A percentile compares a stretch with the other conserved stretches of the same genome.
These are phyloP conservation scores for Cheilosia urbana DNA, from an alignment of 2,888 invertebrate genomes.

Conservation along the genomic window DNA sequence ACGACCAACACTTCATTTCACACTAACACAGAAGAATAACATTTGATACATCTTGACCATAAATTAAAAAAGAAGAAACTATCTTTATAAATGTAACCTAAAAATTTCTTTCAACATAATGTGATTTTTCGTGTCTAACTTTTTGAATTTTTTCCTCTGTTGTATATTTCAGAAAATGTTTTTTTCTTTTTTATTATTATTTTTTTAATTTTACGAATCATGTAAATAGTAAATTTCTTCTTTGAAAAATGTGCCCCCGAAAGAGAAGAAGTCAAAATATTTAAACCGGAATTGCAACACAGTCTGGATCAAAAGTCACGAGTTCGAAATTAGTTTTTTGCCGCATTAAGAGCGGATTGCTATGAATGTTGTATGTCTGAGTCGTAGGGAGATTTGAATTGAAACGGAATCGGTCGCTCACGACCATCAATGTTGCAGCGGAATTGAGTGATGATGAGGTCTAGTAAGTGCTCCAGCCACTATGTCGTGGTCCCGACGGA, in stretches of 20 bases:
- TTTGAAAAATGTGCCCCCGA: constrained; percentile 54
- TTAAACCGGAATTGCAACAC: constrained; percentile 20
- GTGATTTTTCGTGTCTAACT: constrained; percentile 20
- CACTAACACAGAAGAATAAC: constrained; percentile 71
- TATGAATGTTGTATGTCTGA: too few species aligned
- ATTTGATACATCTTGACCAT: constrained; percentile 69
- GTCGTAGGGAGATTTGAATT: too few species aligned
- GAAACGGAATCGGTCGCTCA: too few species aligned
- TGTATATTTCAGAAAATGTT: neutral
- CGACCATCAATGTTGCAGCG: too few species aligned
- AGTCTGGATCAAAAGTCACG: constrained; percentile 35
- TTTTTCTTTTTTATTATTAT: neutral
- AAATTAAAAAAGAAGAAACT: constrained; percentile 56
- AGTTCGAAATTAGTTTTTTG: neutral
- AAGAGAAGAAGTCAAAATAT: constrained; percentile 37
- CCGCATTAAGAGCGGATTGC: too few species aligned
- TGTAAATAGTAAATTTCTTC: constrained; percentile 61
- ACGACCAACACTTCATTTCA: constrained; percentile 77
- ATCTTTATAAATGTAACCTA: constrained; percentile 43
- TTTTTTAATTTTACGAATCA: constrained; percentile 22
- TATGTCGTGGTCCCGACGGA: too few species aligned
- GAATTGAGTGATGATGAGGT: too few species aligned
- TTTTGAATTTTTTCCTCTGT: neutral
- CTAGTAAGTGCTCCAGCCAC: too few species aligned
- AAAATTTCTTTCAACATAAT: constrained; percentile 4